These are phyloP conservation scores for Prunella fulvescens DNA, from an alignment of 2,113 vertebrate genomes.

Conservation along the genomic window DNA sequence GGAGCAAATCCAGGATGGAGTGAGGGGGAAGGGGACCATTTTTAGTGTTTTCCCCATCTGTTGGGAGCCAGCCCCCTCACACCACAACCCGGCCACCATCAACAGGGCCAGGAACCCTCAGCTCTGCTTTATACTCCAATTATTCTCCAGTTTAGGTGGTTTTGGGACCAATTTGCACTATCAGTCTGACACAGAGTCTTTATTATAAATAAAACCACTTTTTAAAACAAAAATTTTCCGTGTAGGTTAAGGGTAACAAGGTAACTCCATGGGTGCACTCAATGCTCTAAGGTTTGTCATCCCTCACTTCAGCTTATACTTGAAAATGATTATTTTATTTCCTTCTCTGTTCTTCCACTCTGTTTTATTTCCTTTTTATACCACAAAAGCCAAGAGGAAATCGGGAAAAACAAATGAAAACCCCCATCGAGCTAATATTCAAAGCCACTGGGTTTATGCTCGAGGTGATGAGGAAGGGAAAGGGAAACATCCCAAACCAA, in stretches of 20 bases:
- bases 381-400: background rate
- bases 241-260: background rate
- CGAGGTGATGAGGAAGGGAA: background rate
- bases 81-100: rapidly evolving
- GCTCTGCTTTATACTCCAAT: background rate
- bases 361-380: background rate
- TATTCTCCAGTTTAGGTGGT: rapidly evolving
- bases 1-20: background rate
- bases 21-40: background rate
- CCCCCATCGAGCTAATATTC: background rate
- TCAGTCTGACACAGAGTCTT: rapidly evolving
- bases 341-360: background rate
- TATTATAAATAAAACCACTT: rapidly evolving
- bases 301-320: rapidly evolving
- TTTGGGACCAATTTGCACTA: rapidly evolving
- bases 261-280: rapidly evolving
- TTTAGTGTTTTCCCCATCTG: background rate
- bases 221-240: rapidly evolving
- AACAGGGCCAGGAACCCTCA: background rate
- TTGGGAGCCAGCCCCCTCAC: background rate
- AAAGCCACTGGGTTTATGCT: background rate
- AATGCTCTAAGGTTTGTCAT: background rate
- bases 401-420: rapidly evolving
- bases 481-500: background rate
- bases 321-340: background rate